phyloP scores from a whole-genome alignment of 2,113 vertebrate species.

The Ursus arctos region DNA sequence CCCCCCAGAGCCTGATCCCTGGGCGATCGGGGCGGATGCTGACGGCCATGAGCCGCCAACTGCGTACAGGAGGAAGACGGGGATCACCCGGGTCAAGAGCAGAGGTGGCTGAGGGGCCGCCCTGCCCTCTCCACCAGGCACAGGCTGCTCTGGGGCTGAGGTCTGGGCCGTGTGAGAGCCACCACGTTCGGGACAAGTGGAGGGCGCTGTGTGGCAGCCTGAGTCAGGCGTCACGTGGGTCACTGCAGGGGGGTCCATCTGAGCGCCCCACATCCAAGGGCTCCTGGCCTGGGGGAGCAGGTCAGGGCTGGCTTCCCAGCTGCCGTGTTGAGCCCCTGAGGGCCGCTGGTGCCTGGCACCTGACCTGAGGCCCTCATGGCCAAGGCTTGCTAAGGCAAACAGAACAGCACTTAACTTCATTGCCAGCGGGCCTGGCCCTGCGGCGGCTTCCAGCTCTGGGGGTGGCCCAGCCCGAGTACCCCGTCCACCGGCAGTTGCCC shows the following conservation, averaged over 20 bases:
- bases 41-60: rapidly evolving
- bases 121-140: rapidly evolving
- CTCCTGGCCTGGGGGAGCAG: too few relatives aligned
- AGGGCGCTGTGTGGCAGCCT: rapidly evolving
- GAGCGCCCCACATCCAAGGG: not conserved
- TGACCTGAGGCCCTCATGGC: not conserved
- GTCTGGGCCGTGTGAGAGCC: not conserved
- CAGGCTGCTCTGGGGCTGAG: too few relatives aligned
- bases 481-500: rapidly evolving
- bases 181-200: rapidly evolving
- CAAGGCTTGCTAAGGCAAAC: conserved; percentile 59
- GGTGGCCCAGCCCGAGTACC: not conserved
- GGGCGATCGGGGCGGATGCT: not conserved
- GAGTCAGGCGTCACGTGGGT: not conserved
- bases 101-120: too few relatives aligned
- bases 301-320: rapidly evolving
- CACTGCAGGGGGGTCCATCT: not conserved
- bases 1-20: too few relatives aligned
- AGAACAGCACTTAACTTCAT: conserved; percentile 40
- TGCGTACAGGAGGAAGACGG: not conserved
- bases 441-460: not conserved
- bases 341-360: not conserved
- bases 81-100: not conserved
- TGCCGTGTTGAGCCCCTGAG: not conserved
- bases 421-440: not conserved